Evolutionary conservation across 2,888 invertebrate genomes (phyloP).

Genomic region (Calameuta pallipes): DNA sequence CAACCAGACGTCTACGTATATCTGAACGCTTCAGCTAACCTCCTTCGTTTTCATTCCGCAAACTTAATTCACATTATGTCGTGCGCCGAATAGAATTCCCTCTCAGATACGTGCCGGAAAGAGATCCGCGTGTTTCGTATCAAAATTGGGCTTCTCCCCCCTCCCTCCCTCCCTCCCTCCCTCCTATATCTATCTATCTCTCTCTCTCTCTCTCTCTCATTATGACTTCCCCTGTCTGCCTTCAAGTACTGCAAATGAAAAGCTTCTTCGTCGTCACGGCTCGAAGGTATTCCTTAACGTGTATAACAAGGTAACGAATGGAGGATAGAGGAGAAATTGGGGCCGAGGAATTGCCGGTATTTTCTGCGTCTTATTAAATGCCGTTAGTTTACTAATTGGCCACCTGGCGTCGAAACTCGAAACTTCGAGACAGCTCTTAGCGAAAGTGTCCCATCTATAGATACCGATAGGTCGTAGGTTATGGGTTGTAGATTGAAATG

Average conservation of each 20-base stretch:
- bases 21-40: neutral
- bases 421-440: neutral
- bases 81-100: conserved; percentile 3
- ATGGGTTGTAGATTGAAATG: neutral
- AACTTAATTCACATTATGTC: conserved; percentile 33
- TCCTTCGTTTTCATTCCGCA: conserved; percentile 10
- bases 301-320: neutral
- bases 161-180: rapidly evolving
- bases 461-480: neutral
- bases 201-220: neutral
- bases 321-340: neutral
- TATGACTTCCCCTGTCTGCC: neutral
- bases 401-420: neutral
- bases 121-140: neutral
- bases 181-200: no score
- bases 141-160: neutral
- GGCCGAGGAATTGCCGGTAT: neutral
- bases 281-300: neutral
- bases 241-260: neutral
- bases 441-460: neutral
- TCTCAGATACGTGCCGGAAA: neutral
- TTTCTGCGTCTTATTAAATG: neutral
- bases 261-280: neutral
- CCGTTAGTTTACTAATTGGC: neutral
- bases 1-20: neutral